phyloP scores from a whole-genome alignment of 2,888 invertebrate species.

The Drosophila mayaguana region DNA sequence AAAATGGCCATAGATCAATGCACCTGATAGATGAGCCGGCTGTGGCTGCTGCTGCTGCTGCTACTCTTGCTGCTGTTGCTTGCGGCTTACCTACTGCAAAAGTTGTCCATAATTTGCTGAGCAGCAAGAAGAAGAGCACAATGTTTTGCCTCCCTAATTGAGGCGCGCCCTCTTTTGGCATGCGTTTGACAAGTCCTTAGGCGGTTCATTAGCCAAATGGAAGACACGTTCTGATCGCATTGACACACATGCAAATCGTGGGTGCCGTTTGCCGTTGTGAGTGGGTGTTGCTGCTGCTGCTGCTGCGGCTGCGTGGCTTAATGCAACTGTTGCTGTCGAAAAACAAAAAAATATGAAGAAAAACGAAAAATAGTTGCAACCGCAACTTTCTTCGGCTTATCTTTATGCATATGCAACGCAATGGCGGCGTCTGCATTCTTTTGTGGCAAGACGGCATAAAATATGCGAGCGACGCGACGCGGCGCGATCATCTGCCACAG shows the following conservation, averaged over 20 bases:
- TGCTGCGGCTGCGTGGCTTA: slow-evolving; percentile 23
- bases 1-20: slow-evolving; percentile 80
- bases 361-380: slow-evolving; percentile 33
- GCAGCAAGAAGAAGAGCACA: not conserved
- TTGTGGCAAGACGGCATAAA: slow-evolving; percentile 62
- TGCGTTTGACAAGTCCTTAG: slow-evolving; percentile 66
- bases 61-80: not conserved
- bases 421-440: slow-evolving; percentile 76
- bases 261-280: slow-evolving; percentile 44
- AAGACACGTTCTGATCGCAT: slow-evolving; percentile 49
- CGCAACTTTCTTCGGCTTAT: slow-evolving; percentile 75
- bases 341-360: slow-evolving; percentile 6
- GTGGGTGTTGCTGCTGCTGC: slow-evolving; percentile 42
- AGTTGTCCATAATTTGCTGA: slow-evolving; percentile 65
- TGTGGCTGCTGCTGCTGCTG: not conserved
- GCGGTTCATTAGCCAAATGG: slow-evolving; percentile 71
- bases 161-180: slow-evolving; percentile 22
- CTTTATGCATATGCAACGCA: slow-evolving; percentile 79
- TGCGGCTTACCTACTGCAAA: slow-evolving; percentile 6
- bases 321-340: slow-evolving; percentile 36
- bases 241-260: slow-evolving; percentile 73
- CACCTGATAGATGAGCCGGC: slow-evolving; percentile 73
- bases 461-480: slow-evolving; percentile 69
- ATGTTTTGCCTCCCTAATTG: slow-evolving; percentile 34
- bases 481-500: slow-evolving; percentile 67